A percentile compares a stretch with the other conserved stretches of the same genome.
Evolutionary conservation across 2,797 vertebrate species (phyloP).

Genomic region (Lophotriccus pileatus): DNA sequence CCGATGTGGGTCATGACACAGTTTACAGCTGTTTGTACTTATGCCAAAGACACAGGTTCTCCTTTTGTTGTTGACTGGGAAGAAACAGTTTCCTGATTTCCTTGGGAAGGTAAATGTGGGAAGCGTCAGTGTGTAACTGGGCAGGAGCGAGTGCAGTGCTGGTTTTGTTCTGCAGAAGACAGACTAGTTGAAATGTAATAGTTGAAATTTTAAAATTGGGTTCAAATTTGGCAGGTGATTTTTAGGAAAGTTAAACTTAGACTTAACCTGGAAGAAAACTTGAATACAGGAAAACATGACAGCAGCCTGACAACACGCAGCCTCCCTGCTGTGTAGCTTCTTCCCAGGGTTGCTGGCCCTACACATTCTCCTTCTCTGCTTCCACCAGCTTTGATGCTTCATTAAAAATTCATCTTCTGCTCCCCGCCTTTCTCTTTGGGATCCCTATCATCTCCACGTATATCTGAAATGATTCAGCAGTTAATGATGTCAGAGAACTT

Average conservation of each 20-base stretch:
- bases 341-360: rapidly evolving
- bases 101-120: neutral
- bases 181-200: neutral
- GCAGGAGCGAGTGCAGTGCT: neutral
- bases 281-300: neutral
- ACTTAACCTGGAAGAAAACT: neutral
- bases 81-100: neutral
- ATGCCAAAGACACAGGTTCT: neutral
- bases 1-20: neutral
- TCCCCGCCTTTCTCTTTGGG: neutral
- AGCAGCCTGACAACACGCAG: neutral
- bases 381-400: neutral
- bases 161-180: neutral
- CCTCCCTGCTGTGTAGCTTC: neutral
- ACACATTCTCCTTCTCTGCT: neutral
- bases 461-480: neutral
- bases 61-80: neutral
- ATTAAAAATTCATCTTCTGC: neutral
- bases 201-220: neutral
- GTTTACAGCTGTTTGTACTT: neutral
- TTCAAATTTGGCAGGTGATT: neutral
- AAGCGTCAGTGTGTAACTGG: neutral
- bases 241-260: neutral
- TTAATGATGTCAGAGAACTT: neutral
- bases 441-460: neutral